These are phyloP conservation scores for Drosophila pegasa DNA, from an alignment of 2,888 invertebrate genomes.

Conservation along the genomic window DNA sequence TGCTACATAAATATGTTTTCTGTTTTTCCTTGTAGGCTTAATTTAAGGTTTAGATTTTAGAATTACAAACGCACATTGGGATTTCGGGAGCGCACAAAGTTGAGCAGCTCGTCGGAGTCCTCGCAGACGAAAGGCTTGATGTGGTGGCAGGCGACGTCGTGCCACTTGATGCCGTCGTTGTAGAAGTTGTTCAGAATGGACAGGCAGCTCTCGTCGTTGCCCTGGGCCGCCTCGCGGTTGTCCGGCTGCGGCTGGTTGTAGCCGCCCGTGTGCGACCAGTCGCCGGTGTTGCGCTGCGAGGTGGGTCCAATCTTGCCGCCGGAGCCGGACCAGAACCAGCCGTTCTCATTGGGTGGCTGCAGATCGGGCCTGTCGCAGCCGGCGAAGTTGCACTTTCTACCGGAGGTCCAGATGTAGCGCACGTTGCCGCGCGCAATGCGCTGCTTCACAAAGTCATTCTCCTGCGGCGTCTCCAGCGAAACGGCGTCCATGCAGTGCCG, in stretches of 20 bases:
- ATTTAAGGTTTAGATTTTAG: constrained; percentile 26
- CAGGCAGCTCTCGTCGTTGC: constrained; percentile 95
- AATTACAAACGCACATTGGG: constrained; percentile 89
- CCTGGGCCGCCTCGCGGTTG: constrained; percentile 95
- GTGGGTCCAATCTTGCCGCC: constrained; percentile 96
- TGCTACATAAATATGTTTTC: constrained; percentile 73
- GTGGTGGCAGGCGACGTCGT: constrained; percentile 94
- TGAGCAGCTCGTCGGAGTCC: constrained; percentile 94
- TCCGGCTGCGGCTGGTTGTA: constrained; percentile 95
- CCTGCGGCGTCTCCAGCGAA: constrained; percentile 94
- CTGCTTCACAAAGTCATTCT: constrained; percentile 96
- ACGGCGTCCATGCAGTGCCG: constrained; percentile 97
- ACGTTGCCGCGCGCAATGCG: constrained; percentile 92
- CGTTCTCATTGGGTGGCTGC: constrained; percentile 93
- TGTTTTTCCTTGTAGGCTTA: constrained; percentile 50
- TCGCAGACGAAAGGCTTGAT: constrained; percentile 95
- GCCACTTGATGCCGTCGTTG: constrained; percentile 94
- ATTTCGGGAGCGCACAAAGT: constrained; percentile 95
- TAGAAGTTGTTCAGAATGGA: constrained; percentile 96
- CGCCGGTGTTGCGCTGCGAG: constrained; percentile 94
- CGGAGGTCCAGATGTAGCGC: constrained; percentile 95
- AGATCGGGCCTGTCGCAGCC: constrained; percentile 93
- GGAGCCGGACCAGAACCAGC: constrained; percentile 98
- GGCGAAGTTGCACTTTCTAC: constrained; percentile 96
- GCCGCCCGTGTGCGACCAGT: constrained; percentile 95